Conservation (phyloP, 2,113 vertebrate species). For the Chionomys nivalis region DNA sequence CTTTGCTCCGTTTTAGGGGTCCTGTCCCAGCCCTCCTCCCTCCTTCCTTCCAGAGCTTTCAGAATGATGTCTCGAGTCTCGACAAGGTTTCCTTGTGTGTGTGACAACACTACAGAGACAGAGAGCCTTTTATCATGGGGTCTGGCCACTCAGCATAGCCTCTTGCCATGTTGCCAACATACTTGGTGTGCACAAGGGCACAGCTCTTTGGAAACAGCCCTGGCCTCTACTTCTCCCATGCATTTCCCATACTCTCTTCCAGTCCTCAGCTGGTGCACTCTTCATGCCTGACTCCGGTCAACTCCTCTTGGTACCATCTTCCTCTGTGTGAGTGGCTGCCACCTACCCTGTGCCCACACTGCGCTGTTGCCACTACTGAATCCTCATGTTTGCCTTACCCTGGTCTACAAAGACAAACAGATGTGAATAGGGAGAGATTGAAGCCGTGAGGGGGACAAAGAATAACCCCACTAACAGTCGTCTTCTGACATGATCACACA, state of each 20-base stretch:
- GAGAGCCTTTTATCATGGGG: accelerated
- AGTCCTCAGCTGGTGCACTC: accelerated
- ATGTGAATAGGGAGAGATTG: neutral
- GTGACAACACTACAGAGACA: too few relatives aligned
- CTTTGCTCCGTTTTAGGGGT: accelerated
- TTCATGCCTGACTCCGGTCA: neutral
- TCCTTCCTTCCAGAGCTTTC: neutral
- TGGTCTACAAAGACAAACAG: neutral
- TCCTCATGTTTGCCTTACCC: neutral
- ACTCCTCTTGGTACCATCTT: neutral
- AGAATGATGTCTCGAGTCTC: too few relatives aligned
- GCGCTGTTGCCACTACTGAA: accelerated
- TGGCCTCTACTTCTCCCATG: neutral
- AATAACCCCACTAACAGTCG: accelerated
- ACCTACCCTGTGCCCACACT: accelerated
- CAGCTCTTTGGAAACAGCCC: neutral
- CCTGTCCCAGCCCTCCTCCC: accelerated
- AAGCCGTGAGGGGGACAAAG: neutral
- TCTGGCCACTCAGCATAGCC: accelerated
- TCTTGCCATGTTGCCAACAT: accelerated
- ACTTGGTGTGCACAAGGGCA: accelerated
- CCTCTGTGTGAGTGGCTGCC: accelerated
- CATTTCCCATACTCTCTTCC: neutral
- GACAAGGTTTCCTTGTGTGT: neutral
- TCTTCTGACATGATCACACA: accelerated